Evolutionary conservation across 2,888 invertebrate species (phyloP).

Genomic region (Xanthorhoe spadicearia): DNA sequence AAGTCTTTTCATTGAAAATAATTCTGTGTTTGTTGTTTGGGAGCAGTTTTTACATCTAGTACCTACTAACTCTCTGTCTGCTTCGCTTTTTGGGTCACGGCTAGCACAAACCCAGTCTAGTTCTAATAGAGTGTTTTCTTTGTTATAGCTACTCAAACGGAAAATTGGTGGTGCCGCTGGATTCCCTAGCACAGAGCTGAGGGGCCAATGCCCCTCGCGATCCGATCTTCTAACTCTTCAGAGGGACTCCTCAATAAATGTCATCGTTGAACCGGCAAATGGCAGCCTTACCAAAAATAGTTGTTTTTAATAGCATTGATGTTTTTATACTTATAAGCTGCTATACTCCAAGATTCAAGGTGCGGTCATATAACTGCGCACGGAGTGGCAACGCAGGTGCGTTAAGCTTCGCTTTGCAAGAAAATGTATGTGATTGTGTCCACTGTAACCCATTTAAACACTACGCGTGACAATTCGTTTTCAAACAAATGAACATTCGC

Average conservation of each 20-base stretch:
- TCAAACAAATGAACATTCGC: too few species aligned
- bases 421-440: too few species aligned
- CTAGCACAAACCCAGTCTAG: neutral
- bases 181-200: slow-evolving; percentile 84
- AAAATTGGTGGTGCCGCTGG: slow-evolving; percentile 85
- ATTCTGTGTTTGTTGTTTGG: neutral
- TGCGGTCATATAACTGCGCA: too few species aligned
- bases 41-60: slow-evolving; percentile 18
- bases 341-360: neutral
- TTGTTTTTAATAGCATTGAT: slow-evolving; percentile 6
- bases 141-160: slow-evolving; percentile 84
- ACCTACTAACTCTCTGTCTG: slow-evolving; percentile 18
- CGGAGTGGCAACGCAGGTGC: too few species aligned
- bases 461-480: too few species aligned
- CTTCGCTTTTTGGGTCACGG: slow-evolving; percentile 17
- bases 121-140: slow-evolving; percentile 51
- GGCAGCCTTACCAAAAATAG: slow-evolving; percentile 39
- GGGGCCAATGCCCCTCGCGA: slow-evolving; percentile 70
- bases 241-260: slow-evolving; percentile 70
- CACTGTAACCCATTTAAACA: too few species aligned
- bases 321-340: neutral
- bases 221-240: slow-evolving; percentile 73
- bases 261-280: slow-evolving; percentile 50
- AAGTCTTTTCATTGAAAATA: neutral
- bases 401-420: too few species aligned